Conservation (phyloP, 2,888 invertebrate genomes). For the Aricia artaxerxes region DNA sequence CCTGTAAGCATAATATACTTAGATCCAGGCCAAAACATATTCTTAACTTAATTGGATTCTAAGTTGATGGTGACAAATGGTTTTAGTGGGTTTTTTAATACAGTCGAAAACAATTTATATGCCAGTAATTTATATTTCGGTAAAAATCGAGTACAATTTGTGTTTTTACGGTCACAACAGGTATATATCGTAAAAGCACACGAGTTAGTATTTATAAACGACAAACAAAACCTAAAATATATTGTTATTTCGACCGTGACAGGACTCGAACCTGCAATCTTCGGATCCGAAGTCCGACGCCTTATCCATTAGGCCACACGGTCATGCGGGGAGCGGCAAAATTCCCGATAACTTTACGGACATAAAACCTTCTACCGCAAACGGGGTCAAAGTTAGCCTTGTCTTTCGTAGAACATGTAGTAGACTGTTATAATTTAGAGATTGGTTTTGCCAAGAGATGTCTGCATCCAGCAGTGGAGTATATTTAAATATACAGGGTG, state of each 20-base stretch:
- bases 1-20: no score
- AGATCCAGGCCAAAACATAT: no score
- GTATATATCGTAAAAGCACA: not conserved
- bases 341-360: not conserved
- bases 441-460: no score
- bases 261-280: constrained; percentile 87
- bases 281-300: constrained; percentile 88
- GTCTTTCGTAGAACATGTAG: no score
- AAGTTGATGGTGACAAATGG: no score
- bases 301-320: constrained; percentile 87
- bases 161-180: not conserved
- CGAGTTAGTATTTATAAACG: not conserved
- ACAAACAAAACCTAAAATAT: not conserved
- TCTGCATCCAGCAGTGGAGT: no score
- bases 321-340: constrained; percentile 50
- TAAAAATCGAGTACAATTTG: not conserved
- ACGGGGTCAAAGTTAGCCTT: no score
- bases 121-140: not conserved
- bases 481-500: no score
- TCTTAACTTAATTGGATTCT: no score
- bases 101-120: no score
- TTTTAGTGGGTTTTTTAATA: no score
- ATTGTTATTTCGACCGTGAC: constrained; percentile 76
- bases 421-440: no score
- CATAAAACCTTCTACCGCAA: not conserved